A percentile compares a stretch with the other conserved stretches of the same genome.
These are phyloP conservation scores for Adineta ricciae DNA, from an alignment of 2,888 invertebrate genomes.

Conservation along the genomic window DNA sequence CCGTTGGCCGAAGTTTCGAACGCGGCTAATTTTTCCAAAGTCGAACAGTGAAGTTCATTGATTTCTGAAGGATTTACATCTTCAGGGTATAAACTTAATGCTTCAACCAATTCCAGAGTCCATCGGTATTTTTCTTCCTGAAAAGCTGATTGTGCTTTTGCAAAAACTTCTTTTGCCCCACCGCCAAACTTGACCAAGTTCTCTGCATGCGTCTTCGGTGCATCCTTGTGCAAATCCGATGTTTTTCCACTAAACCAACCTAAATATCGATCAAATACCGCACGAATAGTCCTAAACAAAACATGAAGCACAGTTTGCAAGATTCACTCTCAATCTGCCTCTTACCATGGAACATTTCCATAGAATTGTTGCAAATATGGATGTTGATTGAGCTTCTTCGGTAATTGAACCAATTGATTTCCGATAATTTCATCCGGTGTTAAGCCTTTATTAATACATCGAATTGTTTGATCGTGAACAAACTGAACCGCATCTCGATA, in stretches of 20 bases:
- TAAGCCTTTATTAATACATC: conserved; percentile 41
- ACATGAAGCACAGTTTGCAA: too few relatives aligned
- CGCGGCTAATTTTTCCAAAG: too few relatives aligned
- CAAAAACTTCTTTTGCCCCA: conserved; percentile 27
- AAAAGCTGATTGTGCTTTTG: conserved; percentile 37
- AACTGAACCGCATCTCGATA: conserved; percentile 43
- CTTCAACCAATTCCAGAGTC: conserved; percentile 39
- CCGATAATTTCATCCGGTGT: conserved; percentile 41
- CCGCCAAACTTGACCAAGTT: too few relatives aligned
- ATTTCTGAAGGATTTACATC: too few relatives aligned
- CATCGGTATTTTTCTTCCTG: conserved; percentile 39
- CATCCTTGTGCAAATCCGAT: conserved; percentile 22
- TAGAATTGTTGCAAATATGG: conserved; percentile 41
- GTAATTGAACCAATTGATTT: too few relatives aligned
- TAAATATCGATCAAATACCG: neutral
- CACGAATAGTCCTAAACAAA: conserved; percentile 35
- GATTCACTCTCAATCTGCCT: too few relatives aligned
- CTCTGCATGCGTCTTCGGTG: too few relatives aligned
- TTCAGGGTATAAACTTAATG: conserved; percentile 34
- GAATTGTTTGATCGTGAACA: conserved; percentile 43
- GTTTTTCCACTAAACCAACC: conserved; percentile 36
- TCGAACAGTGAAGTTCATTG: too few relatives aligned
- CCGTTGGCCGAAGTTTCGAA: too few relatives aligned
- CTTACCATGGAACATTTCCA: conserved; percentile 41
- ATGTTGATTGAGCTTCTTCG: conserved; percentile 34